These are phyloP conservation scores for Excalfactoria chinensis DNA, from an alignment of 2,113 vertebrate genomes.

Conservation along the genomic window DNA sequence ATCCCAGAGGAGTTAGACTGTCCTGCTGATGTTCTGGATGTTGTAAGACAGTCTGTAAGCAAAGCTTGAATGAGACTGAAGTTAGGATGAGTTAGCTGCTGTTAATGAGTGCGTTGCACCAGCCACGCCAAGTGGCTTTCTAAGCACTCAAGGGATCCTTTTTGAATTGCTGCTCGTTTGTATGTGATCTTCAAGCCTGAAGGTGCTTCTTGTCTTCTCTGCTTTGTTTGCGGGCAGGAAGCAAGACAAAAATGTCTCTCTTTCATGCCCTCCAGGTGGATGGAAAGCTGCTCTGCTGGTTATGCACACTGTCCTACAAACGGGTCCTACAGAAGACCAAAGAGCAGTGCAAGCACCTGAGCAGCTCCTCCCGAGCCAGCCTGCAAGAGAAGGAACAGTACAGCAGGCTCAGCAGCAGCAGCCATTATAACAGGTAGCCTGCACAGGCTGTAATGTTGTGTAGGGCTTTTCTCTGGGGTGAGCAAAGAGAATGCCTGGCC, in stretches of 20 bases:
- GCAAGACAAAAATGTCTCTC: background rate
- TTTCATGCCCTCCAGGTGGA: slow-evolving; percentile 73
- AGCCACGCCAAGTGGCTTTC: background rate
- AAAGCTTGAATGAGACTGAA: background rate
- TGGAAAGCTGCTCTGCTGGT: slow-evolving; percentile 83
- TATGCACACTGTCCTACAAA: slow-evolving; percentile 82
- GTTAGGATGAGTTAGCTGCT: background rate
- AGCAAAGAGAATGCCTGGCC: background rate
- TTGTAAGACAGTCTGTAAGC: background rate
- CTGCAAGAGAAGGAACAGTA: slow-evolving; percentile 82
- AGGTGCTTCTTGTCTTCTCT: background rate
- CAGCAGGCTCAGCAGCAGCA: slow-evolving; percentile 72
- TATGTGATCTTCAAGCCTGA: background rate
- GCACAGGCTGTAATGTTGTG: too few species aligned
- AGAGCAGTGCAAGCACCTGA: slow-evolving; percentile 82
- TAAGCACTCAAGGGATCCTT: background rate
- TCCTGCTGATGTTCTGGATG: background rate
- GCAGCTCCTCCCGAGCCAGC: slow-evolving; percentile 76
- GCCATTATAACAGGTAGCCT: slow-evolving; percentile 80
- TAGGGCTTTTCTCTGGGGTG: background rate
- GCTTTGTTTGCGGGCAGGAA: background rate
- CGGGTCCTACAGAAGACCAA: slow-evolving; percentile 84
- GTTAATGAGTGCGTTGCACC: background rate
- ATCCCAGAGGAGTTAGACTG: background rate
- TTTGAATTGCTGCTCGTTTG: background rate